Conservation (phyloP, 2,888 invertebrate genomes). For the Horisme vitalbata region DNA sequence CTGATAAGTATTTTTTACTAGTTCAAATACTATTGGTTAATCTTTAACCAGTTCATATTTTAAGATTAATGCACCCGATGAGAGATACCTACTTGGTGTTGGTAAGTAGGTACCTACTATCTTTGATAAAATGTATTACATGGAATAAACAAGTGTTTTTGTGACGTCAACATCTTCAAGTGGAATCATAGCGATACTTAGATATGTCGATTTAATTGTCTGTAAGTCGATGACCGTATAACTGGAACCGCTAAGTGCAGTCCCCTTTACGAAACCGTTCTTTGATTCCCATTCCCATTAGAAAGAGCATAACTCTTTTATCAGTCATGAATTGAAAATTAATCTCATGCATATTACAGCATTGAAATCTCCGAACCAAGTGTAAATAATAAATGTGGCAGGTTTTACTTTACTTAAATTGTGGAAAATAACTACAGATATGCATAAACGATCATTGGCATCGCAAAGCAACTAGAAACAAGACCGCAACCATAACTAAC, state of each 20-base stretch:
- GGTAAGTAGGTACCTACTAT: too few species aligned
- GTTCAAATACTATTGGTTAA: too few species aligned
- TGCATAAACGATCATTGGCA: neutral
- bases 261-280: slow-evolving; percentile 34
- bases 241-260: slow-evolving; percentile 50
- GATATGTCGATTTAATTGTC: slow-evolving; percentile 63
- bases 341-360: slow-evolving; percentile 18
- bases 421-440: neutral
- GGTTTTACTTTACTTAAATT: slow-evolving; percentile 1
- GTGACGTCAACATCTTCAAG: slow-evolving; percentile 24
- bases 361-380: slow-evolving; percentile 23
- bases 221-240: slow-evolving; percentile 70
- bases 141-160: slow-evolving; percentile 1
- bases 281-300: slow-evolving; percentile 34
- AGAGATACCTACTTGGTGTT: too few species aligned
- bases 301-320: slow-evolving; percentile 21
- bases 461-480: slow-evolving; percentile 22
- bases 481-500: slow-evolving; percentile 39
- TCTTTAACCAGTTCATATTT: too few species aligned
- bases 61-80: too few species aligned
- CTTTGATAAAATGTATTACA: too few species aligned
- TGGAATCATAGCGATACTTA: slow-evolving; percentile 20
- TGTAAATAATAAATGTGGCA: too few species aligned
- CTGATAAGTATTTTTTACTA: too few species aligned
- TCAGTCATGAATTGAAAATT: slow-evolving; percentile 20